These are phyloP conservation scores for Chaenogobius annularis DNA, from an alignment of 2,113 vertebrate species.

Conservation along the genomic window DNA sequence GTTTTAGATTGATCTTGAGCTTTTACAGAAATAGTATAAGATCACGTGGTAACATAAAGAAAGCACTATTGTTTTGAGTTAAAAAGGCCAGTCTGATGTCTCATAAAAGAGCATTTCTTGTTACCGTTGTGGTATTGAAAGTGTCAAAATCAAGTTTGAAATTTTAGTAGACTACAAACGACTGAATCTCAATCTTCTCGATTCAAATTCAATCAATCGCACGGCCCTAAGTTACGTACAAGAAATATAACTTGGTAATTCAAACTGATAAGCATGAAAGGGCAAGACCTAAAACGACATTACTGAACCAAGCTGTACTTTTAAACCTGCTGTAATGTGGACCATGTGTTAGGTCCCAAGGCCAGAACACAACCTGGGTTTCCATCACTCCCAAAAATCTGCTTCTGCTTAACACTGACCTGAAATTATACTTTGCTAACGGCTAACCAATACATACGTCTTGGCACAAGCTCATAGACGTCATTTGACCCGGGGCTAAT, in stretches of 20 bases:
- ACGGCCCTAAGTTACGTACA: neutral
- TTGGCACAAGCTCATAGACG: constrained; percentile 30
- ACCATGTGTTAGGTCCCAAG: constrained; percentile 29
- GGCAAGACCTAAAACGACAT: neutral
- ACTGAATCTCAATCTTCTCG: too few relatives aligned
- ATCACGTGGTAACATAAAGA: too few relatives aligned
- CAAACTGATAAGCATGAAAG: neutral
- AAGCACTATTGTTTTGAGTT: too few relatives aligned
- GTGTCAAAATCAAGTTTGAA: too few relatives aligned
- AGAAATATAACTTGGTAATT: neutral
- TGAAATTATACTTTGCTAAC: constrained; percentile 45
- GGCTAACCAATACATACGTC: constrained; percentile 21
- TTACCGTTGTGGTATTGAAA: too few relatives aligned
- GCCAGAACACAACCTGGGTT: constrained; percentile 38
- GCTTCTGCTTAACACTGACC: constrained; percentile 43
- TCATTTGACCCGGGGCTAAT: constrained; percentile 24
- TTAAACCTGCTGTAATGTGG: constrained; percentile 27
- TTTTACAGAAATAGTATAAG: too few relatives aligned
- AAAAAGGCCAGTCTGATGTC: too few relatives aligned
- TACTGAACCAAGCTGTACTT: constrained; percentile 20
- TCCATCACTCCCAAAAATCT: constrained; percentile 46
- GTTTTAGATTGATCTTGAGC: too few relatives aligned
- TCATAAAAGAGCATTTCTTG: too few relatives aligned
- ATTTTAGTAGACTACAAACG: too few relatives aligned
- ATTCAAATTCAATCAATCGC: too few relatives aligned